phyloP scores from a whole-genome alignment of 2,113 vertebrate genomes.

The Oreochromis niloticus region DNA sequence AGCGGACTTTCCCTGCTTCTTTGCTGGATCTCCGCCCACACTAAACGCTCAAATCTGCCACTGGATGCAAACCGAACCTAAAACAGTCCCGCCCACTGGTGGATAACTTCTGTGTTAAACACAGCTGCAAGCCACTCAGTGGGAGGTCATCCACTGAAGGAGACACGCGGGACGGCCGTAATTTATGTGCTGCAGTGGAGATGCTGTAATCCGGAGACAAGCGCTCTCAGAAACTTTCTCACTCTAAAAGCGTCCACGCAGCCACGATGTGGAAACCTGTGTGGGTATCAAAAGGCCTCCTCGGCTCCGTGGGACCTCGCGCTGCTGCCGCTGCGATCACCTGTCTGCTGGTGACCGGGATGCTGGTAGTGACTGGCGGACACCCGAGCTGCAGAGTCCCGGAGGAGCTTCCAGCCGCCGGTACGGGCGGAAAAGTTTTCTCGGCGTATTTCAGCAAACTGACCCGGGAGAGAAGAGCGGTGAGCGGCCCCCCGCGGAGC shows the following conservation, averaged over 20 bases:
- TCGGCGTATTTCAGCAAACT: constrained; percentile 78
- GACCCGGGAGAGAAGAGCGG: constrained; percentile 73
- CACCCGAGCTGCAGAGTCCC: background rate
- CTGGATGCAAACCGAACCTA: background rate
- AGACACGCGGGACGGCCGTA: rapidly evolving
- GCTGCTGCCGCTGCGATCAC: constrained; percentile 65
- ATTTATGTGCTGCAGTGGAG: background rate
- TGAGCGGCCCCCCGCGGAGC: background rate
- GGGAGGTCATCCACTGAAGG: background rate
- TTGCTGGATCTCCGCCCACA: constrained; percentile 7
- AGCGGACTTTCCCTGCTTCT: background rate
- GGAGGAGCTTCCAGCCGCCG: background rate
- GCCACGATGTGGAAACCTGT: constrained; percentile 74
- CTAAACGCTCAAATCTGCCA: background rate
- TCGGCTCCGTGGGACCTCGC: constrained; percentile 56
- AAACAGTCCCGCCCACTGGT: background rate
- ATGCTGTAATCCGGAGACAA: background rate
- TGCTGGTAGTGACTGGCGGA: constrained; percentile 12
- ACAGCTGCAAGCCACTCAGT: background rate
- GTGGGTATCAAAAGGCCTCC: constrained; percentile 56
- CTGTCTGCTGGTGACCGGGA: constrained; percentile 71
- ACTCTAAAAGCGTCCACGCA: background rate
- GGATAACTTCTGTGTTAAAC: background rate
- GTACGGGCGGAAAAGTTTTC: constrained; percentile 47
- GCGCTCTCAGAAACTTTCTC: background rate